Percentiles rank a stretch among this genome's conserved stretches.
phyloP scores from a whole-genome alignment of 2,113 vertebrate genomes.

The Ramphastos sulfuratus region DNA sequence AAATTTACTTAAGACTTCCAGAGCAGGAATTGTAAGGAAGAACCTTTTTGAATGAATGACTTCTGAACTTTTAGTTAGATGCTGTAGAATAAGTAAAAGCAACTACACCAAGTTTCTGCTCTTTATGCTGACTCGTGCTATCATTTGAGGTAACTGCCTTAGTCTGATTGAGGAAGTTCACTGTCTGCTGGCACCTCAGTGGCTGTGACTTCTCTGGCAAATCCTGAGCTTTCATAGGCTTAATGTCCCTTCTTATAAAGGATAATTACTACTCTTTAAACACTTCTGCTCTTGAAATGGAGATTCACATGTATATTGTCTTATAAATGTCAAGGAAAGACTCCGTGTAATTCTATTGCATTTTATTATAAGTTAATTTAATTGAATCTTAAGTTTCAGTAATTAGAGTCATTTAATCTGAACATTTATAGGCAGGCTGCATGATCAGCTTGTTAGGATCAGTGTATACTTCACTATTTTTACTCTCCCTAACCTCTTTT shows the following conservation, averaged over 20 bases:
- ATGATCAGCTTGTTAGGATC: constrained; percentile 3
- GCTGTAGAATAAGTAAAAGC: background rate
- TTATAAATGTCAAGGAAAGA: constrained; percentile 56
- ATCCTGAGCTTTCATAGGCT: constrained; percentile 10
- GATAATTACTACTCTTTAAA: constrained; percentile 54
- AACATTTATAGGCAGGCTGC: background rate
- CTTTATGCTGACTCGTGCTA: fast-evolving
- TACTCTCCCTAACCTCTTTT: background rate
- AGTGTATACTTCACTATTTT: background rate
- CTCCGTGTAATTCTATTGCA: background rate
- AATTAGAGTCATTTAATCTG: constrained; percentile 57
- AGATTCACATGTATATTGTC: constrained; percentile 45
- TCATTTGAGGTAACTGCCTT: background rate
- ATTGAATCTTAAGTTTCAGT: constrained; percentile 63
- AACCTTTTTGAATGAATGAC: background rate
- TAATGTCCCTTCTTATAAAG: constrained; percentile 45
- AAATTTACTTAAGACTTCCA: background rate
- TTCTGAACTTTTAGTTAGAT: background rate
- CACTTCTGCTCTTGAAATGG: background rate
- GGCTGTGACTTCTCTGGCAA: background rate
- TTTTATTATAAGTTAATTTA: constrained; percentile 55
- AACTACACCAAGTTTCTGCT: background rate
- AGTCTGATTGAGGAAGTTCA: background rate
- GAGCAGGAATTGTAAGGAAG: background rate
- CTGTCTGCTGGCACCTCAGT: background rate